phyloP scores from a whole-genome alignment of 2,888 invertebrate species.

The Junonia oenone region DNA sequence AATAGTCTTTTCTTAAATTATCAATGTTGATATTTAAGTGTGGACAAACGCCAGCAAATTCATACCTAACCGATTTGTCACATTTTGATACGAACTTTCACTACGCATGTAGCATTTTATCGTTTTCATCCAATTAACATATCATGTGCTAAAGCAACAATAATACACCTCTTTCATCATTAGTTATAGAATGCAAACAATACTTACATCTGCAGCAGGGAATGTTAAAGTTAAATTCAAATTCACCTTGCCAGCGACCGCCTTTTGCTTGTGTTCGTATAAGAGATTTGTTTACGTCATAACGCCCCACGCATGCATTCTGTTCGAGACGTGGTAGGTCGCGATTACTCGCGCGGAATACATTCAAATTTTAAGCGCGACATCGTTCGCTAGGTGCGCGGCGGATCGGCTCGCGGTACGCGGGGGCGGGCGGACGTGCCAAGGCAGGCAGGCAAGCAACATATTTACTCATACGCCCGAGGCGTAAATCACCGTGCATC shows the following conservation, averaged over 20 bases:
- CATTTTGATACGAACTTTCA: no score
- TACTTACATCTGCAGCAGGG: constrained; percentile 6
- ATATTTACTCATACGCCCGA: constrained; percentile 75
- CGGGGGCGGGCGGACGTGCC: constrained; percentile 68
- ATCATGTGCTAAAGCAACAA: neutral
- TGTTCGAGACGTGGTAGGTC: constrained; percentile 32
- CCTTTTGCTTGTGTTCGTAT: constrained; percentile 30
- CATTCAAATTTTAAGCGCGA: constrained; percentile 22
- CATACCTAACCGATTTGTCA: no score
- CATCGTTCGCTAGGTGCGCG: constrained; percentile 25
- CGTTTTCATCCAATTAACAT: neutral
- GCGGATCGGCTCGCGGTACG: constrained; percentile 37
- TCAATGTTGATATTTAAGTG: no score
- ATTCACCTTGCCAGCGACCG: constrained; percentile 32
- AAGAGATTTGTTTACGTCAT: constrained; percentile 35
- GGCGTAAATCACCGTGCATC: constrained; percentile 79
- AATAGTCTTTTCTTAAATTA: no score
- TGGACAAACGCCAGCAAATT: no score
- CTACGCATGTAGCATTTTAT: no score
- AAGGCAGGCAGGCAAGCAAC: constrained; percentile 72
- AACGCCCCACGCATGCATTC: constrained; percentile 33
- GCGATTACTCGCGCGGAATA: constrained; percentile 28
- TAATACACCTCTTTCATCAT: neutral
- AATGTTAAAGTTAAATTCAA: constrained; percentile 15
- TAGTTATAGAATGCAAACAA: neutral